Percentiles rank a stretch among this genome's conserved stretches.
Evolutionary conservation across 2,888 invertebrate species (phyloP).

Genomic region (Perizoma flavofasciatum): DNA sequence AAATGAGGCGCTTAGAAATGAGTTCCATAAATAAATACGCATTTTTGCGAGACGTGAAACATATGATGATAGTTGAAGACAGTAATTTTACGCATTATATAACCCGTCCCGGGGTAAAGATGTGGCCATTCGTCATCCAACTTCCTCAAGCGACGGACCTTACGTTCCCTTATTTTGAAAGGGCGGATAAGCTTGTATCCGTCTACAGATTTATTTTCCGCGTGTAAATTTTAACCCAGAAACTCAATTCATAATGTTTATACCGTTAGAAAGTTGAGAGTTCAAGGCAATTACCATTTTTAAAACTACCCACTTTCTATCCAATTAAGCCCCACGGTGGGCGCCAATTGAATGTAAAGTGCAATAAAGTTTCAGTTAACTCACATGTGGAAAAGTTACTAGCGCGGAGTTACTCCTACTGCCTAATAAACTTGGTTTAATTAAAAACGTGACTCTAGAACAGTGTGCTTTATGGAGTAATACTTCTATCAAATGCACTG

Average conservation of each 20-base stretch:
- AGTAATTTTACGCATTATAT: constrained; percentile 81
- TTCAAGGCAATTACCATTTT: constrained; percentile 41
- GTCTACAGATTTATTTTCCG: constrained; percentile 69
- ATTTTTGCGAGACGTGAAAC: constrained; percentile 49
- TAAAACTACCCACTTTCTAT: constrained; percentile 32
- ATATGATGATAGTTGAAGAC: constrained; percentile 70
- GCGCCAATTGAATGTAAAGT: constrained; percentile 50
- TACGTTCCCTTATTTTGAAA: constrained; percentile 66
- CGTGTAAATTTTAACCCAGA: constrained; percentile 58
- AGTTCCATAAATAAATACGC: constrained; percentile 52
- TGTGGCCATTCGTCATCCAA: constrained; percentile 73
- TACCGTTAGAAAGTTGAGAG: constrained; percentile 45
- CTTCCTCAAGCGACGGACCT: constrained; percentile 59
- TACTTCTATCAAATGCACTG: constrained; percentile 39
- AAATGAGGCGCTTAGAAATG: constrained; percentile 41
- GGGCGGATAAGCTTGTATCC: constrained; percentile 71
- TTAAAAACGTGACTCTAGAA: constrained; percentile 68
- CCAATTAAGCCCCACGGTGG: constrained; percentile 44
- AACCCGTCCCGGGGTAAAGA: constrained; percentile 69
- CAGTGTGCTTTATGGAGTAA: constrained; percentile 40
- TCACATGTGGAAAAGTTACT: constrained; percentile 60
- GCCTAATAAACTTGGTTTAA: constrained; percentile 63
- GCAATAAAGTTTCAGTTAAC: constrained; percentile 51
- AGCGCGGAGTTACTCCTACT: constrained; percentile 55
- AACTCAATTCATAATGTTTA: constrained; percentile 52